Percentiles rank a stretch among this genome's conserved stretches.
Conservation (phyloP, 2,797 vertebrate genomes). For the Eulemur coronatus region DNA sequence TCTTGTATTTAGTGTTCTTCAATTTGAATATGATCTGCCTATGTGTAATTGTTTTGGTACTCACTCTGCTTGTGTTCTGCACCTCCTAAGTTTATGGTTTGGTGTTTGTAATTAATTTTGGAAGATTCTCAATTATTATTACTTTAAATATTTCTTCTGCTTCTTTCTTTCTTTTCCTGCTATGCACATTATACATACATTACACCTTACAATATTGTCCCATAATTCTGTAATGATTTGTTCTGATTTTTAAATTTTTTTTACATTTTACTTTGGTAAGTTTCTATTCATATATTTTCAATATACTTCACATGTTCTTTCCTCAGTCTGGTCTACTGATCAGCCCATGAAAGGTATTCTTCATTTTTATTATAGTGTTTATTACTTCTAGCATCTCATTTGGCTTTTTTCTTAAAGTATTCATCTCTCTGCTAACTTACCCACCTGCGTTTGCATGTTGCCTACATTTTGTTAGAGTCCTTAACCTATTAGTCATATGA, state of each 20-base stretch:
- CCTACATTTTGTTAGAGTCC: background rate
- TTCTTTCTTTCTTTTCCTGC: background rate
- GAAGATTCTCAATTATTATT: background rate
- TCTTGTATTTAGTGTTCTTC: background rate
- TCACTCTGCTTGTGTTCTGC: background rate
- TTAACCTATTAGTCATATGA: background rate
- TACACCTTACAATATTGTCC: background rate
- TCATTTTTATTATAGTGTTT: background rate
- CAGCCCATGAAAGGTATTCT: background rate
- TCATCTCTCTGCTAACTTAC: background rate
- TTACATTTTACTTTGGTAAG: background rate
- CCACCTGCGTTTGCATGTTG: background rate
- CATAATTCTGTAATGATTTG: background rate
- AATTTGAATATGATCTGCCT: background rate
- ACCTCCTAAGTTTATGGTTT: background rate
- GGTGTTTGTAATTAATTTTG: background rate
- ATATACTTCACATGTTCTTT: background rate
- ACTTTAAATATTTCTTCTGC: background rate
- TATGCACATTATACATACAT: background rate
- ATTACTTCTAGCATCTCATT: background rate
- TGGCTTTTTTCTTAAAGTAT: background rate
- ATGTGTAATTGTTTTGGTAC: background rate
- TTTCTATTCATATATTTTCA: background rate
- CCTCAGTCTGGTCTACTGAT: background rate
- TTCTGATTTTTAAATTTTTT: background rate